Base-by-base conservation (phyloP, 2,797 vertebrate genomes). In the Vireo griseus region DNA sequence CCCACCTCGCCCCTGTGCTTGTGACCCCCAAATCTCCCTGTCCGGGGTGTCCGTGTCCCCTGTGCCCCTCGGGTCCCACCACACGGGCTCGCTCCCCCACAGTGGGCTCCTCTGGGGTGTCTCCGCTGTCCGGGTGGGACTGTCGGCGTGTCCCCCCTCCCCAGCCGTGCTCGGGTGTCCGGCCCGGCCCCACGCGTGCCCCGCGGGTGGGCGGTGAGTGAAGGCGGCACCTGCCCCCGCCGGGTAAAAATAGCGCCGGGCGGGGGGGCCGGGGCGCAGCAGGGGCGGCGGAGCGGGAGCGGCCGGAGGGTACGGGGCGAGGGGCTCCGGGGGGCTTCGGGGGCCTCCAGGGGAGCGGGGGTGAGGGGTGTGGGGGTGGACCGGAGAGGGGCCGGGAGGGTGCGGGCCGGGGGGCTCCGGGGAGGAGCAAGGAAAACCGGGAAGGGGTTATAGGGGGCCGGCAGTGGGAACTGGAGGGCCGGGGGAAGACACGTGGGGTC, bases 121-220 rank as follows among this genome's bases (percentile, higher is more conserved):
- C 55, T 37, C 57, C 37, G 20, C 62, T 13, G 47, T 52, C 33
- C 28, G 18, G 8, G 5, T 6, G 62, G 45, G 22, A 7, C 9
- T 22, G n/a, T 20, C 28, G 54, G 29, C 20, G 17, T 29, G 33
- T 7, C 18, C 35, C 31, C 40, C 17, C 40, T 26, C 21, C 65
- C 13, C 48, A 7, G 29, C 42, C 26, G 4, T 31, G 42, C 12
- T 58, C 58, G 14, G 7, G 16, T 33, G 63, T 51, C 57, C 66
- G 58, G 31, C 58, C 71, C 25, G 57, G 58, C 67, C 75, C 88
- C 82, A 86, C 88, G 88, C 68, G 61, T 74, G 76, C 66, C 83
- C 83, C 75, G 58, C 67, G 90, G 68, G 91, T 74, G 80, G 68
- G 86, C 62, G 68, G 51, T 89, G 91, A 92, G 86, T 85, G 91